Evolutionary conservation across 2,888 invertebrate genomes (phyloP).

Genomic region (Ypsolopha scabrella): DNA sequence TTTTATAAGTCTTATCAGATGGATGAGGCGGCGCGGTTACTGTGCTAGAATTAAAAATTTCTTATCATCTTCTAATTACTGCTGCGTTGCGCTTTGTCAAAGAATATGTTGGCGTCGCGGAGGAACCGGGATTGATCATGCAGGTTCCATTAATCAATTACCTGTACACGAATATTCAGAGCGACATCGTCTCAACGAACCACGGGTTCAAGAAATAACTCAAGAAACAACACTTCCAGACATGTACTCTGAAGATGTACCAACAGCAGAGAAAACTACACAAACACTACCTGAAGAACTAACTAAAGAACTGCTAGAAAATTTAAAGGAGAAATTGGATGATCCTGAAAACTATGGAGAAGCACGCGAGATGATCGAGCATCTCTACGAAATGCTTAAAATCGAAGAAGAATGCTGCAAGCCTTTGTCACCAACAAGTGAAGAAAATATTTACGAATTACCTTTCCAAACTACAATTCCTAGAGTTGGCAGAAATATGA

Average conservation of each 20-base stretch:
- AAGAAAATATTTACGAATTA: constrained; percentile 74
- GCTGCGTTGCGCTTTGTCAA: constrained; percentile 43
- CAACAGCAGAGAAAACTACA: constrained; percentile 72
- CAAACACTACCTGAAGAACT: constrained; percentile 82
- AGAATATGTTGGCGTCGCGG: constrained; percentile 48
- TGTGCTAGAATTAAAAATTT: constrained; percentile 52
- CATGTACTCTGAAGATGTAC: constrained; percentile 29
- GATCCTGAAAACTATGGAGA: constrained; percentile 80
- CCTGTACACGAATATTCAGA: constrained; percentile 75
- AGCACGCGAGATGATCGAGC: constrained; percentile 82
- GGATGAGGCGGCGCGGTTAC: constrained; percentile 70
- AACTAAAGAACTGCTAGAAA: constrained; percentile 78
- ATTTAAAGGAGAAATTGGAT: constrained; percentile 75
- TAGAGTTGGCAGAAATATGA: constrained; percentile 47
- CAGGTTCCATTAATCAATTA: constrained; percentile 70
- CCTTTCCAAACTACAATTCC: constrained; percentile 61
- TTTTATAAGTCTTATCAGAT: constrained; percentile 65
- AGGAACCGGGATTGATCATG: constrained; percentile 65
- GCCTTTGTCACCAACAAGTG: constrained; percentile 20
- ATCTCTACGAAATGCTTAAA: constrained; percentile 80
- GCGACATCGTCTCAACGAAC: constrained; percentile 69
- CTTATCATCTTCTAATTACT: constrained; percentile 43
- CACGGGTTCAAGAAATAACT: constrained; percentile 50
- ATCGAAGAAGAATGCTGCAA: constrained; percentile 75
- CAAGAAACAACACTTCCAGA: constrained; percentile 41